Evolutionary conservation across 2,797 vertebrate genomes (phyloP).

Genomic region (Rhynchotus rufescens): DNA sequence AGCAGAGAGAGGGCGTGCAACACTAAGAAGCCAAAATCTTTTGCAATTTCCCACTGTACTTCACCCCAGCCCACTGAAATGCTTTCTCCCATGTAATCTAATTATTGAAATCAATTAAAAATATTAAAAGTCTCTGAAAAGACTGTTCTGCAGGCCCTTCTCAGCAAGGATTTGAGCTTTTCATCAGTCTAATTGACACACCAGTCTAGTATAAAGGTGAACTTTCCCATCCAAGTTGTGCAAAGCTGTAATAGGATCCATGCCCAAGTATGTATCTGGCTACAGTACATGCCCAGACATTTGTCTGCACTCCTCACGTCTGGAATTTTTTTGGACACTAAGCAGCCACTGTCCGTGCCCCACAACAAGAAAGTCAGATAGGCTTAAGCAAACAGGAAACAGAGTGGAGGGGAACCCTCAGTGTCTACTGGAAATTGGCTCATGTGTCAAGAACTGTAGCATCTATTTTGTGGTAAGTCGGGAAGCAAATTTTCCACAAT

Average conservation of each 20-base stretch:
- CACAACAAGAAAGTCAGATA: conserved; percentile 41
- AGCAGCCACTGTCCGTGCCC: conserved; percentile 25
- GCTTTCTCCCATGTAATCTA: background rate
- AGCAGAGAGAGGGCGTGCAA: background rate
- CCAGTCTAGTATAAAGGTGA: conserved; percentile 23
- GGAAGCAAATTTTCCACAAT: conserved; percentile 31
- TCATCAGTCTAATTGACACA: background rate
- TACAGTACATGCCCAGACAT: conserved; percentile 50
- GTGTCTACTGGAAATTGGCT: conserved; percentile 40
- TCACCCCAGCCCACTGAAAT: background rate
- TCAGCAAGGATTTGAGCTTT: background rate
- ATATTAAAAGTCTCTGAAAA: background rate
- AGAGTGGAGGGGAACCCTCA: conserved; percentile 30
- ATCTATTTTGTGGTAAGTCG: background rate
- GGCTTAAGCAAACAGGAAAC: conserved; percentile 51
- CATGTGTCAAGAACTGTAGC: background rate
- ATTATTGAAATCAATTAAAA: conserved; percentile 42
- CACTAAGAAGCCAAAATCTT: background rate
- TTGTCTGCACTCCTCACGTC: conserved; percentile 30
- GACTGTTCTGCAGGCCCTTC: background rate
- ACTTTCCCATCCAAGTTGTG: conserved; percentile 12
- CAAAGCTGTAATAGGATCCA: conserved; percentile 57
- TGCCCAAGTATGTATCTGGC: conserved; percentile 35
- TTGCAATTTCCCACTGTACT: background rate
- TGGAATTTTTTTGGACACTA: conserved; percentile 52